Base-by-base conservation (phyloP, 1,140 invertebrate genomes). In the Apis dorsata region DNA sequence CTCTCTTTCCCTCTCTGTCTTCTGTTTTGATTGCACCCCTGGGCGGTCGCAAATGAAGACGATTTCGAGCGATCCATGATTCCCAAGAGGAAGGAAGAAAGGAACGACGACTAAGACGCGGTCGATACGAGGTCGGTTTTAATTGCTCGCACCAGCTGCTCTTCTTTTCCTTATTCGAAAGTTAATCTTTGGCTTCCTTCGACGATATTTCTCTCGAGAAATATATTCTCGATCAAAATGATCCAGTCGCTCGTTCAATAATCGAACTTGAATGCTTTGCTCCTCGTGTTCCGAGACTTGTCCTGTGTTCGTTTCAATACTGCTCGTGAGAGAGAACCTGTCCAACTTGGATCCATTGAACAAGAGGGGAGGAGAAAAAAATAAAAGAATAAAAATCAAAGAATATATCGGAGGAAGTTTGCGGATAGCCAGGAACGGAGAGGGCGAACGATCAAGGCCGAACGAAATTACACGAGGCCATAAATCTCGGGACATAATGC, bases 401-500 rank as follows among this genome's bases (percentile, higher is more conserved):
- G 34, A 44, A 66, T 57, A 21, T 12, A 53, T 65, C 28, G 72
- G 55, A 21, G 49, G 60, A 71, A 8, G 51, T 19, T 34, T 24
- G 68, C 55, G 59, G 3, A 28, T 24, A 53, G 60, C 62, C 1
- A 12, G 1, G 9, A 3, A 44, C 34, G 5, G 2, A 3, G 11
- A 8, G 24, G 17, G 17, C 60, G 24, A 24, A 24, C 24, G 81
- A 83, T 78, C 76, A 49, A 59, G 66, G 68, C 70, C 66, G 63
- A 81, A 81, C 83, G 74, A 85, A 91, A 89, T 88, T 86, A 90
- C 91, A 90, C 88, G 89, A 90, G 88, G 84, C 83, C 90, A 90
- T 93, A 92, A 93, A 93, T 93, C 88, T 92, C 69, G 3, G 55
- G 85, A 79, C 82, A 92, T 89, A 92, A 90, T 91, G 86, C 91